These are phyloP conservation scores for Marmota flaviventris DNA, from an alignment of 2,113 vertebrate genomes.

Conservation along the genomic window DNA sequence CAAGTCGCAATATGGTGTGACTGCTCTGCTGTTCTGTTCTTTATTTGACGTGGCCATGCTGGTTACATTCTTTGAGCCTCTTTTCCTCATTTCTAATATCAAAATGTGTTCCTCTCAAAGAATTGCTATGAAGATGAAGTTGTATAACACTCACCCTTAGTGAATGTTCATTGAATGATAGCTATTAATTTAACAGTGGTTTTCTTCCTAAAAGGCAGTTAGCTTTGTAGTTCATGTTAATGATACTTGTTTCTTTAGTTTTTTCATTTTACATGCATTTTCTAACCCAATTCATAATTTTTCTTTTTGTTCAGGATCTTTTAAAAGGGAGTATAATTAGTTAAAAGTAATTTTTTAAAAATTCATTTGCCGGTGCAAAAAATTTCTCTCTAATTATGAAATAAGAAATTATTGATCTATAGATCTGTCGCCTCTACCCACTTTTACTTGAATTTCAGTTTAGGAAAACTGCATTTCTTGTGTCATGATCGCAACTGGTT, in stretches of 20 bases:
- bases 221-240: neutral
- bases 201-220: neutral
- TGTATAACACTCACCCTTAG: neutral
- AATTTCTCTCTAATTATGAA: neutral
- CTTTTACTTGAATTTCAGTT: neutral
- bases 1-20: neutral
- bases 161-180: neutral
- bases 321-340: neutral
- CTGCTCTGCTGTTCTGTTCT: neutral
- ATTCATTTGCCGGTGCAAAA: neutral
- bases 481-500: neutral
- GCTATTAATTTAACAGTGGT: neutral
- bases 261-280: constrained; percentile 8
- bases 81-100: neutral
- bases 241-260: neutral
- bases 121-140: neutral
- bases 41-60: neutral
- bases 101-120: neutral
- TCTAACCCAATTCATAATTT: neutral
- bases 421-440: neutral
- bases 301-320: neutral
- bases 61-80: neutral
- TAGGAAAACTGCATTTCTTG: neutral
- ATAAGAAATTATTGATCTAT: neutral
- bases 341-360: neutral